Percentiles rank a stretch among this genome's conserved stretches.
phyloP scores from a whole-genome alignment of 2,113 vertebrate species.

The Colaptes auratus region DNA sequence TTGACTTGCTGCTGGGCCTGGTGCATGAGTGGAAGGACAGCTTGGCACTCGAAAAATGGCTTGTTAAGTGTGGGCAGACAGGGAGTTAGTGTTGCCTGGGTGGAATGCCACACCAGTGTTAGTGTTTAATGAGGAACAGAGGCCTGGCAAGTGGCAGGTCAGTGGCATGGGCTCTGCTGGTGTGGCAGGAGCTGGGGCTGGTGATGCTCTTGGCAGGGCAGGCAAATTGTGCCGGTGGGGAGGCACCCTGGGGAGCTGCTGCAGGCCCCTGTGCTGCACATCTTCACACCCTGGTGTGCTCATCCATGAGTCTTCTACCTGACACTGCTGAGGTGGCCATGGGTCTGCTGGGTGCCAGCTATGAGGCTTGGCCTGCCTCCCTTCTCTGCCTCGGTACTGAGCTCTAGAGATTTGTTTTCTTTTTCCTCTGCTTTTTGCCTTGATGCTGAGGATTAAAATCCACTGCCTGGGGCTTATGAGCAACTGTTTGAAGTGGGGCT shows the following conservation, averaged over 20 bases:
- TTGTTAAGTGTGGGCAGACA: not conserved
- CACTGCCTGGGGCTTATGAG: not conserved
- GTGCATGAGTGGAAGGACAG: not conserved
- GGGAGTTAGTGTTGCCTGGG: not conserved
- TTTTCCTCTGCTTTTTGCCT: not conserved
- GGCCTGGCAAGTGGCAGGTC: not conserved
- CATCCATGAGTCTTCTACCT: rapidly evolving
- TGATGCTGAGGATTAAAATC: slow-evolving; percentile 14
- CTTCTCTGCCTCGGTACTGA: not conserved
- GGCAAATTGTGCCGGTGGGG: rapidly evolving
- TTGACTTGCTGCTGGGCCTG: not conserved
- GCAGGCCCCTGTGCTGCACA: not conserved
- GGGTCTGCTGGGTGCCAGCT: not conserved
- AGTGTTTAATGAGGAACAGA: not conserved
- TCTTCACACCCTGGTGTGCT: not conserved
- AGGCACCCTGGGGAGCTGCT: not conserved
- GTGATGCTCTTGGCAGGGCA: not conserved
- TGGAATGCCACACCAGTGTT: rapidly evolving
- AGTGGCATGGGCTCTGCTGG: not conserved
- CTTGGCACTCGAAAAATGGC: not conserved
- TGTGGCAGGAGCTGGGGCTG: not conserved
- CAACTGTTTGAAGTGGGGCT: not conserved
- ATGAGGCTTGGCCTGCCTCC: rapidly evolving
- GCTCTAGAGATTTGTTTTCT: not conserved
- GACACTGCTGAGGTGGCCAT: not conserved